Conservation (phyloP, 2,888 invertebrate species). For the Hemicrepidius hirtus region DNA sequence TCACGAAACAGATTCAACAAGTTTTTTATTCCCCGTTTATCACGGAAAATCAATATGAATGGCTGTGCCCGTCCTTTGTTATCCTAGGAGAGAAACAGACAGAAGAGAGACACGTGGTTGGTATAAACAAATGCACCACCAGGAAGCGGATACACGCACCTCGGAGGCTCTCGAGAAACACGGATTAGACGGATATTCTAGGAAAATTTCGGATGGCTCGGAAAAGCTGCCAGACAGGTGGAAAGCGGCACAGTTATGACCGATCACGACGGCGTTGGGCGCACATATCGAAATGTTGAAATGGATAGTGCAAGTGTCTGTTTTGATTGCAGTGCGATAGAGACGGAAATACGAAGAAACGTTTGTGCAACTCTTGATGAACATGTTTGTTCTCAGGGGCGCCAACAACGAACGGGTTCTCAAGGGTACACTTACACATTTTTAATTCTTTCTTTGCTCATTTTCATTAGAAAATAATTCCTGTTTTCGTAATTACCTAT, state of each 20-base stretch:
- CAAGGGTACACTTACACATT: background rate
- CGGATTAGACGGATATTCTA: conserved; percentile 26
- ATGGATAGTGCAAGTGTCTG: conserved; percentile 59
- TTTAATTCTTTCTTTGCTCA: background rate
- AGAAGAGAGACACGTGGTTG: conserved; percentile 67
- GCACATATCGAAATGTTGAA: conserved; percentile 61
- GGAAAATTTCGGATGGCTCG: conserved; percentile 36
- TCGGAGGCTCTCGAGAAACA: conserved; percentile 22
- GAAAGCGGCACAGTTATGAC: conserved; percentile 52
- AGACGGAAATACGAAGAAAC: conserved; percentile 51
- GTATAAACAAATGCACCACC: conserved; percentile 51
- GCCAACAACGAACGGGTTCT: conserved; percentile 1
- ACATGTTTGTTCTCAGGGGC: conserved; percentile 48
- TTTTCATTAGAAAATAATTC: too few relatives aligned
- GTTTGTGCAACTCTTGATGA: conserved; percentile 54
- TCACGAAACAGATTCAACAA: conserved; percentile 73
- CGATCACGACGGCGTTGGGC: conserved; percentile 51
- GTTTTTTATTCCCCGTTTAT: conserved; percentile 73
- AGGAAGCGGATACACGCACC: conserved; percentile 49
- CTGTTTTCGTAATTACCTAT: too few relatives aligned
- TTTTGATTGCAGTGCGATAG: conserved; percentile 59
- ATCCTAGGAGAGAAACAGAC: conserved; percentile 69
- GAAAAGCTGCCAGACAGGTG: conserved; percentile 50
- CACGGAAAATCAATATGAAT: conserved; percentile 73
- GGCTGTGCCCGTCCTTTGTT: conserved; percentile 71